Conservation (phyloP, 2,113 vertebrate genomes). For the Mastomys coucha region DNA sequence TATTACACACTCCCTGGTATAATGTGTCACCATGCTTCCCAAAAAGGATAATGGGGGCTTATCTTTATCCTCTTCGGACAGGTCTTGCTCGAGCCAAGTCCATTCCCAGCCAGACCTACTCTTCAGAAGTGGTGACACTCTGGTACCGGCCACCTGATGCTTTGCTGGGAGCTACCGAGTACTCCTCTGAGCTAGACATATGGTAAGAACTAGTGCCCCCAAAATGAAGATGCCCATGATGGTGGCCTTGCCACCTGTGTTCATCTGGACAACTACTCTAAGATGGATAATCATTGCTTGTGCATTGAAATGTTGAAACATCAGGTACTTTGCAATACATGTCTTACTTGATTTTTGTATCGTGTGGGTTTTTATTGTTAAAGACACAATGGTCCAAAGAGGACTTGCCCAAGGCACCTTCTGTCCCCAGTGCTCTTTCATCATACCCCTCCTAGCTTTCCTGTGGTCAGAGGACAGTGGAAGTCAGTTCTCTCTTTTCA, state of each 20-base stretch:
- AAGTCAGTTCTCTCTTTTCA: no score
- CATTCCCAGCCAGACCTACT: slow-evolving; percentile 93
- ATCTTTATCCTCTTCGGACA: slow-evolving; percentile 69
- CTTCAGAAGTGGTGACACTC: slow-evolving; percentile 93
- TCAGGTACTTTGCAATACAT: neutral
- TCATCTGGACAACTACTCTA: slow-evolving; percentile 7
- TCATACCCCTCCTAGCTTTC: neutral
- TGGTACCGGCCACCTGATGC: slow-evolving; percentile 95
- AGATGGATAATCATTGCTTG: slow-evolving; percentile 13
- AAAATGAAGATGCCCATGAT: neutral
- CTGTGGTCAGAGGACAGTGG: neutral
- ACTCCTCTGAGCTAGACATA: slow-evolving; percentile 94
- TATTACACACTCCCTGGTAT: neutral
- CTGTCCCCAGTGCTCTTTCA: neutral
- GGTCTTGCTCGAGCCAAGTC: slow-evolving; percentile 94
- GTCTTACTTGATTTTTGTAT: slow-evolving; percentile 9
- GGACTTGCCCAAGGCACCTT: neutral
- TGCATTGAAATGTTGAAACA: neutral
- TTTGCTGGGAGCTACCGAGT: slow-evolving; percentile 93
- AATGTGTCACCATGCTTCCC: neutral
- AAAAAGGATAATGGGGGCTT: neutral
- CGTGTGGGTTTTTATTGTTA: slow-evolving; percentile 19
- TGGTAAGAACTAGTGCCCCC: slow-evolving; percentile 87
- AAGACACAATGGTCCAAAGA: slow-evolving; percentile 5
- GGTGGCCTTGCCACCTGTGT: neutral